These are phyloP conservation scores for Xylophagus ater DNA, from an alignment of 2,888 invertebrate species.

Conservation along the genomic window DNA sequence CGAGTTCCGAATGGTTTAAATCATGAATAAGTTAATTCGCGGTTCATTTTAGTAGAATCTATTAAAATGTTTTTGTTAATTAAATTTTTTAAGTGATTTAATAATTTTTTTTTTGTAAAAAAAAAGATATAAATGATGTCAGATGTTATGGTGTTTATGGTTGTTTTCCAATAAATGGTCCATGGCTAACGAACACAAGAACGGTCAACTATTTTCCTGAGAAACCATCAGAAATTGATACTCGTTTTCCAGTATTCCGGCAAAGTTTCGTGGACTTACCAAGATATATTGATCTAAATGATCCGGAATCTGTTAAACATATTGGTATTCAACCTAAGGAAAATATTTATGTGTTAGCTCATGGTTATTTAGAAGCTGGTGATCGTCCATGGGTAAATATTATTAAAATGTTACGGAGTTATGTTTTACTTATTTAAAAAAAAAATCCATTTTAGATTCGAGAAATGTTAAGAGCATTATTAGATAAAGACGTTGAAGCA, in stretches of 20 bases:
- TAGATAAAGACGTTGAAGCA: constrained; percentile 49
- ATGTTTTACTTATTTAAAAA: constrained; percentile 12
- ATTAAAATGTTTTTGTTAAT: too few species aligned
- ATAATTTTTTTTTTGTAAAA: too few species aligned
- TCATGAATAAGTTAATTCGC: too few species aligned
- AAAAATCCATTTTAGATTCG: constrained; percentile 42
- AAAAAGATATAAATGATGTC: constrained; percentile 40
- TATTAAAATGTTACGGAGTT: neutral
- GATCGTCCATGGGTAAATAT: constrained; percentile 62
- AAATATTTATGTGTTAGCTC: constrained; percentile 65
- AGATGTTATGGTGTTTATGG: constrained; percentile 70
- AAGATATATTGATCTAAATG: constrained; percentile 53
- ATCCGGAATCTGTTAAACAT: constrained; percentile 49
- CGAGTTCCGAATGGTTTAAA: too few species aligned
- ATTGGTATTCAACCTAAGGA: constrained; percentile 52
- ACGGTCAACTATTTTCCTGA: constrained; percentile 72
- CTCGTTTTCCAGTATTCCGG: constrained; percentile 46
- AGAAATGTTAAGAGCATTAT: constrained; percentile 59
- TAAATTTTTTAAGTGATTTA: too few species aligned
- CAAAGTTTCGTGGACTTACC: constrained; percentile 43
- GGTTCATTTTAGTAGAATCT: too few species aligned
- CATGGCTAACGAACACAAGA: constrained; percentile 66
- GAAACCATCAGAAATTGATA: constrained; percentile 50
- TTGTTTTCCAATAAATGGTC: constrained; percentile 65
- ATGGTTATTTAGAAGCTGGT: constrained; percentile 80